phyloP scores from a whole-genome alignment of 2,888 invertebrate genomes.

The Stegophylla sp. region DNA sequence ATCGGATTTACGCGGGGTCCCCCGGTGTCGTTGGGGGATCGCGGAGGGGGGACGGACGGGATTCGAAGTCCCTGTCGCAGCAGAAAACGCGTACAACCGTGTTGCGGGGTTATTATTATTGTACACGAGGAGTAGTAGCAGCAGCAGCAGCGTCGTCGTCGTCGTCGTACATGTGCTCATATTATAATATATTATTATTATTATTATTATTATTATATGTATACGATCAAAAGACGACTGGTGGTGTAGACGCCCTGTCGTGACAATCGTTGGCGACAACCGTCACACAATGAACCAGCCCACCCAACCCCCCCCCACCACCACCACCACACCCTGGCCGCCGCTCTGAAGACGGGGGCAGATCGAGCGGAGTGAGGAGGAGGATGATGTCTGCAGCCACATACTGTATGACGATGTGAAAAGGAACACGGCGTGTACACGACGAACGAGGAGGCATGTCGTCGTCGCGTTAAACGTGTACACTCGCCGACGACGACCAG shows the following conservation, averaged over 20 bases:
- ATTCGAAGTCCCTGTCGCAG: not conserved
- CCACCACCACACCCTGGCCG: not conserved
- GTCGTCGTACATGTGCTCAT: not conserved
- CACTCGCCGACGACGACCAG: slow-evolving; percentile 35
- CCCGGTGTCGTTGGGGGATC: not conserved
- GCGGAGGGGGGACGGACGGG: not conserved
- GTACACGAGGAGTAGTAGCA: not conserved
- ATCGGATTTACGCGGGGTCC: slow-evolving; percentile 57
- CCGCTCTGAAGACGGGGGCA: no score
- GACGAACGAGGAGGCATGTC: no score
- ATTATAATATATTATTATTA: no score
- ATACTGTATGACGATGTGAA: not conserved
- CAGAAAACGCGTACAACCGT: slow-evolving; percentile 2
- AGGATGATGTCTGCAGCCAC: not conserved
- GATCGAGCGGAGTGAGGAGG: not conserved
- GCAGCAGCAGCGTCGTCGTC: not conserved
- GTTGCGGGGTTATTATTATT: not conserved
- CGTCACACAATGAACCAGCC: slow-evolving; percentile 38
- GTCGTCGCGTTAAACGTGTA: slow-evolving; percentile 56
- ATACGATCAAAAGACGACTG: slow-evolving; percentile 13
- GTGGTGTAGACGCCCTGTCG: slow-evolving; percentile 49
- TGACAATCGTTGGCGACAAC: slow-evolving; percentile 48
- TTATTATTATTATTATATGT: not conserved
- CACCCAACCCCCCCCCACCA: not conserved
- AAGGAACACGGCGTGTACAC: slow-evolving; percentile 33